Base-by-base conservation (phyloP, 2,888 invertebrate species). In the Aspidiotus rigidus region DNA sequence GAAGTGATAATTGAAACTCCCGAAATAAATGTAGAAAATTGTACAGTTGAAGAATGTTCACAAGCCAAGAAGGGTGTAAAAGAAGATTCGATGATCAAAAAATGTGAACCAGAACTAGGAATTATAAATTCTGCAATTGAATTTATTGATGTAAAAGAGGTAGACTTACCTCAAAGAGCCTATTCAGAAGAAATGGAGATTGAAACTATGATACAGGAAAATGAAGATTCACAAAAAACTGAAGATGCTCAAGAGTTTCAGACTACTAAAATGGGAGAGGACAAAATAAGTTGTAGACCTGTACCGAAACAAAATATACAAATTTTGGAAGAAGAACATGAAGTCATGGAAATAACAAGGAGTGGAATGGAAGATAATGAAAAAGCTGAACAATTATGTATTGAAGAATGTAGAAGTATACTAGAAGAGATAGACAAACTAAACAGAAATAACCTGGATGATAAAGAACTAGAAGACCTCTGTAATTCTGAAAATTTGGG, bases 171-270 rank as follows among this genome's bases (percentile, higher is more conserved):
- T 39, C 15, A 9, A 39, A 49, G 55, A 17, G 15, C 9, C 8
- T 1, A 9, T 6, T 7, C 41, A 55, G n/a, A 56, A 16, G 2
- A 13, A 16, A 60, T 63, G 49, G 16, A 67, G 15, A 10, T 28
- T 13, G 28, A 64, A 56, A 15, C 44, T 28, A 56, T 63, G 39
- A 62, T 71, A 44, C 42, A 64, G 11, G 63, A 57, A 61, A 60
- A 70, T 28, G 69, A 70, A 63, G 71, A 70, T 16, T 10, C 41
- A 15, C 28, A 42, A 41, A 42, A 11, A 7, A 55, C 49, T 7
- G n/a, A 54, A 59, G 16, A 15, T 13, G 17, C 28, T 28, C 2
- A 28, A 28, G 28, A 28, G 28, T 28, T 28, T 1, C 28, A 28
- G 28, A 28, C 1, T 5, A 28, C 28, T 28, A 5, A 28, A 28